phyloP scores from a whole-genome alignment of 1,140 invertebrate genomes.

The Callitettix versicolor region DNA sequence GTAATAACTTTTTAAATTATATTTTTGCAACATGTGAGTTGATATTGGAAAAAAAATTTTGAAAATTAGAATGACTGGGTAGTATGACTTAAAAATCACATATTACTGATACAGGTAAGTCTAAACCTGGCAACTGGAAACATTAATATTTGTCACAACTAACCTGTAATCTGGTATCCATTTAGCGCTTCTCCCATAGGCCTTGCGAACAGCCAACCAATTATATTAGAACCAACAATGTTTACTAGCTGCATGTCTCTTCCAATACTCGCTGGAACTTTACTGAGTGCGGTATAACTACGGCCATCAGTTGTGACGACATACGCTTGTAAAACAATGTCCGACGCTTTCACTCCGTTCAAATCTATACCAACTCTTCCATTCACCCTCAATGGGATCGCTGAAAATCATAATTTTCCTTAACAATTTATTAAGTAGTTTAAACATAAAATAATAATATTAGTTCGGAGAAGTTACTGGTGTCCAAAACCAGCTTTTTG shows the following conservation, averaged over 20 bases:
- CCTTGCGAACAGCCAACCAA: slow-evolving; percentile 89
- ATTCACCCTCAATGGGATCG: slow-evolving; percentile 69
- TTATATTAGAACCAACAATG: slow-evolving; percentile 57
- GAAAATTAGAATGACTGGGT: no score
- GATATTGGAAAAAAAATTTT: no score
- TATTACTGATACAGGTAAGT: no score
- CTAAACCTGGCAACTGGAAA: no score
- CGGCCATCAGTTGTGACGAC: slow-evolving; percentile 79
- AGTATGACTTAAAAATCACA: no score
- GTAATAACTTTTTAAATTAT: no score
- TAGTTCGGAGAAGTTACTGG: background rate
- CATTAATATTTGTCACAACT: no score
- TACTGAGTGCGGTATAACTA: slow-evolving; percentile 82
- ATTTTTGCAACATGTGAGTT: no score
- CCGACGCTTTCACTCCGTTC: slow-evolving; percentile 60
- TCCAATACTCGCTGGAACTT: slow-evolving; percentile 59
- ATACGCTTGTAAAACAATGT: slow-evolving; percentile 84
- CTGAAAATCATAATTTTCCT: no score
- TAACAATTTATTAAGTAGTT: no score
- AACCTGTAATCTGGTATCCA: slow-evolving; percentile 74
- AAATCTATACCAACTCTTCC: slow-evolving; percentile 72
- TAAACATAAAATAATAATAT: no score
- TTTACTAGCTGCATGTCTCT: slow-evolving; percentile 67
- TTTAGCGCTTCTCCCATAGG: slow-evolving; percentile 60
- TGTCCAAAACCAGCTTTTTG: background rate